Percentiles rank a stretch among this genome's conserved stretches.
Evolutionary conservation across 2,797 vertebrate species (phyloP).

Genomic region (Hipposideros larvatus): DNA sequence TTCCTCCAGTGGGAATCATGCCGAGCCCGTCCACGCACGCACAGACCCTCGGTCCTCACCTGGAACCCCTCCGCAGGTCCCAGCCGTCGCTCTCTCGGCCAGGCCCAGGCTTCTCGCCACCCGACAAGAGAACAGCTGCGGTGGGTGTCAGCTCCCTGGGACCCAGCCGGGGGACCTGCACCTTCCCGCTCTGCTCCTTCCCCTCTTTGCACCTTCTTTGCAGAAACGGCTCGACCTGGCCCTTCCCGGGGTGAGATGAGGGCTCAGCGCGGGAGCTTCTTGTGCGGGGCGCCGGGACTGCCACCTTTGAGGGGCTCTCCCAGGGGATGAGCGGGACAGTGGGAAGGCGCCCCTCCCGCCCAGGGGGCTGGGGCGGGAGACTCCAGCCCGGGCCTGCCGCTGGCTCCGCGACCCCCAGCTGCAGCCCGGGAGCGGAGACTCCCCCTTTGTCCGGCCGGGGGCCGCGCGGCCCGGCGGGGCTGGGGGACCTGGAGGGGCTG

Average conservation of each 20-base stretch:
- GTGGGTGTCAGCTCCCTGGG: not conserved
- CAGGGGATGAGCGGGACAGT: not conserved
- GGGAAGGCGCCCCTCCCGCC: not conserved
- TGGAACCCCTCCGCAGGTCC: not conserved
- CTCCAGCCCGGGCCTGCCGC: not conserved
- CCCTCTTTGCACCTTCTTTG: not conserved
- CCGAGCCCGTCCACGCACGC: not conserved
- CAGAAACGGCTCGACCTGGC: not conserved
- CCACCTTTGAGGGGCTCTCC: not conserved
- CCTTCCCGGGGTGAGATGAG: not conserved
- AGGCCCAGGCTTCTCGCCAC: not conserved
- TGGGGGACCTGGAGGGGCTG: not conserved
- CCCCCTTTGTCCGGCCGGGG: not conserved
- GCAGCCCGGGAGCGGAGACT: not conserved
- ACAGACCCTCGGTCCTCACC: not conserved
- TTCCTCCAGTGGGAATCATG: not conserved
- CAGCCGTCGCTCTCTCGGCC: not conserved
- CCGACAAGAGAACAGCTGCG: no score
- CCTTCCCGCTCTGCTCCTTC: not conserved
- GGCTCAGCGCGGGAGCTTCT: not conserved
- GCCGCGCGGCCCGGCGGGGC: no score
- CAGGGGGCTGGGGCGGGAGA: not conserved
- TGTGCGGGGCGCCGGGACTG: no score
- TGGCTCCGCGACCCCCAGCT: not conserved
- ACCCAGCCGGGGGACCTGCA: not conserved